Percentiles rank a stretch among this genome's conserved stretches.
Conservation (phyloP, 1,140 invertebrate species). For the Drosophila repletoides region DNA sequence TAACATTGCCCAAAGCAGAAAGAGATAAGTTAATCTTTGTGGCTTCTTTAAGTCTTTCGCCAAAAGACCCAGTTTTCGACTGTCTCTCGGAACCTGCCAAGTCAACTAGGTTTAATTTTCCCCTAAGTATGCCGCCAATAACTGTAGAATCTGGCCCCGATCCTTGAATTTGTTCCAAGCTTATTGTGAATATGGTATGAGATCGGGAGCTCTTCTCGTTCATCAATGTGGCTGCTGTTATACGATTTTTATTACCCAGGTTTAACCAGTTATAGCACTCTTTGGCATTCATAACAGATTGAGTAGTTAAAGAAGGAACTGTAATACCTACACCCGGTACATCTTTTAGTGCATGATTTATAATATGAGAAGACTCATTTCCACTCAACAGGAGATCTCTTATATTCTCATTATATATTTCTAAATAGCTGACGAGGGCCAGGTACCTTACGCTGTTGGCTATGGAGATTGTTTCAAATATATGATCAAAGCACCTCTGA, state of each 20-base stretch:
- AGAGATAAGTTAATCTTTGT: constrained; percentile 98
- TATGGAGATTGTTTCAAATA: constrained; percentile 95
- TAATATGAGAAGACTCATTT: constrained; percentile 17
- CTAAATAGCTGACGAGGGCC: constrained; percentile 94
- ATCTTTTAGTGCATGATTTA: constrained; percentile 88
- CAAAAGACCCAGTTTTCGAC: constrained; percentile 93
- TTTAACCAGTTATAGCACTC: constrained; percentile 91
- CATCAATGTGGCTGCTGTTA: constrained; percentile 95
- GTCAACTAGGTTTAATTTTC: constrained; percentile 94
- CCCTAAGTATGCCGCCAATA: constrained; percentile 85
- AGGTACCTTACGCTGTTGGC: constrained; percentile 92
- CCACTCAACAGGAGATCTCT: constrained; percentile 87
- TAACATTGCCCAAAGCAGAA: constrained; percentile 96
- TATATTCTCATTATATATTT: constrained; percentile 96
- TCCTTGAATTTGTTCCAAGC: constrained; percentile 89
- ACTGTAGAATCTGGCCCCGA: constrained; percentile 18
- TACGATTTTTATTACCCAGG: constrained; percentile 90
- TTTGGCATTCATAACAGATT: constrained; percentile 83
- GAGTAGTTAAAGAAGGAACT: constrained; percentile 85
- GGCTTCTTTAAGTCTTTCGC: constrained; percentile 95
- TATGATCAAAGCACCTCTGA: constrained; percentile 93
- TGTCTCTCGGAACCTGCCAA: constrained; percentile 93
- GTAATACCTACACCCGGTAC: constrained; percentile 91
- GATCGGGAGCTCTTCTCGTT: constrained; percentile 93
- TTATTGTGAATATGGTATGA: constrained; percentile 96